Conservation (phyloP, 2,888 invertebrate genomes). For the Aleiodes testaceus region DNA sequence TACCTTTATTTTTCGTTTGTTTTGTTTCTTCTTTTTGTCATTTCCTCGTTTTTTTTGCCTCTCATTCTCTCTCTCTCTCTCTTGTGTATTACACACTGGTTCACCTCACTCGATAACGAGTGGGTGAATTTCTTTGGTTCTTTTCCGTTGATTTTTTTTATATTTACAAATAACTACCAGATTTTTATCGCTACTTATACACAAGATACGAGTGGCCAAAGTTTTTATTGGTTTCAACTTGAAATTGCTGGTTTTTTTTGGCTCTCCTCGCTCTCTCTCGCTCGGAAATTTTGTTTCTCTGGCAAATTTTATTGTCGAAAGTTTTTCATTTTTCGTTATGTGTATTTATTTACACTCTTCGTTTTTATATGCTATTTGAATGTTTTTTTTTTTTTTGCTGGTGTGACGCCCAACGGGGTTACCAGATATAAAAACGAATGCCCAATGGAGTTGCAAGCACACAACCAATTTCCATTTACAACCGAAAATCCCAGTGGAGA, state of each 20-base stretch:
- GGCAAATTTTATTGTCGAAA: not conserved
- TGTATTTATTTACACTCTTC: conserved; percentile 16
- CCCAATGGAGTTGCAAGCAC: conserved; percentile 18
- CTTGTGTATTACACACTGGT: not conserved
- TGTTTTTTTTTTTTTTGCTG: not conserved
- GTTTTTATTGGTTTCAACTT: conserved; percentile 26
- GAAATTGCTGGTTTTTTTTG: not conserved
- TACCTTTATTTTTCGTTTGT: conserved; percentile 11
- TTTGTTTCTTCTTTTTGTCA: not conserved
- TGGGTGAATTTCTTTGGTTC: conserved; percentile 1
- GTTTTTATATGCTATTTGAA: conserved; percentile 16
- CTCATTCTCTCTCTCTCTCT: too few relatives aligned
- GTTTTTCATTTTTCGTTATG: conserved; percentile 12
- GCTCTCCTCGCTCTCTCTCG: not conserved
- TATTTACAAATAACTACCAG: conserved; percentile 10
- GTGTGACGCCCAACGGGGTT: conserved; percentile 4
- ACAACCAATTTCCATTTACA: conserved; percentile 34
- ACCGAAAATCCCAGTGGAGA: conserved; percentile 9
- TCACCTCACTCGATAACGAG: conserved; percentile 26
- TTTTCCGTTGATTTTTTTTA: not conserved
- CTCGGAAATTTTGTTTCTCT: not conserved
- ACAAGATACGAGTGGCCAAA: not conserved
- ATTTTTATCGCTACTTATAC: conserved; percentile 18
- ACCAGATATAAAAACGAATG: conserved; percentile 20
- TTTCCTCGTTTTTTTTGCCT: not conserved